These are phyloP conservation scores for Psephotus haematonotus DNA, from an alignment of 2,113 vertebrate species.

Conservation along the genomic window DNA sequence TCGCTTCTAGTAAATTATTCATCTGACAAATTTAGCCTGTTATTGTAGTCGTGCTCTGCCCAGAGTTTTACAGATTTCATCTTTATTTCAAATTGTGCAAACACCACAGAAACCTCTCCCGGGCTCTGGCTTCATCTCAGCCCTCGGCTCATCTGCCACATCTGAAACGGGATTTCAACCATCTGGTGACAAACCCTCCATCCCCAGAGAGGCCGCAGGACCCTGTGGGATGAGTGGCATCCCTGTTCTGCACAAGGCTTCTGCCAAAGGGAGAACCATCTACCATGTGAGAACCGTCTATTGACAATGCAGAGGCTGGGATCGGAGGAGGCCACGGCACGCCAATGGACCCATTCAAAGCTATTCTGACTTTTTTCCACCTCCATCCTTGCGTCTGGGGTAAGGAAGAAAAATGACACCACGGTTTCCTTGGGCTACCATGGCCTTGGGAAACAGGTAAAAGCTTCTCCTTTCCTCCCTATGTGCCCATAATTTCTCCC, in stretches of 20 bases:
- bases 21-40: slow-evolving; percentile 51
- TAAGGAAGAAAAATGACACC: neutral
- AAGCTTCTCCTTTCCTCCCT: neutral
- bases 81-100: slow-evolving; percentile 58
- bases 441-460: neutral
- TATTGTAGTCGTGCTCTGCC: slow-evolving; percentile 43
- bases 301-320: neutral
- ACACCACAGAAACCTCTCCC: slow-evolving; percentile 3
- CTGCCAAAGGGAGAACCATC: neutral
- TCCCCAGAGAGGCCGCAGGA: neutral
- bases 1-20: slow-evolving; percentile 63
- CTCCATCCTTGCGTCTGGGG: neutral
- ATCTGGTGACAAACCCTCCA: neutral
- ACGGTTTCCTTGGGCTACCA: neutral
- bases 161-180: neutral
- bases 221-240: neutral
- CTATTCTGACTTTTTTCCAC: neutral
- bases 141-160: neutral
- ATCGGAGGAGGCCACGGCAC: neutral
- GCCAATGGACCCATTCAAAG: neutral
- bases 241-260: neutral
- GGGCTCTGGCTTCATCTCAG: slow-evolving; percentile 28
- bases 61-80: slow-evolving; percentile 59
- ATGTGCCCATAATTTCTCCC: neutral
- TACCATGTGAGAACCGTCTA: neutral